Evolutionary conservation across 2,888 invertebrate genomes (phyloP), one percentile per base, ranked within the genome.

Genomic region (Colletes collaris): DNA sequence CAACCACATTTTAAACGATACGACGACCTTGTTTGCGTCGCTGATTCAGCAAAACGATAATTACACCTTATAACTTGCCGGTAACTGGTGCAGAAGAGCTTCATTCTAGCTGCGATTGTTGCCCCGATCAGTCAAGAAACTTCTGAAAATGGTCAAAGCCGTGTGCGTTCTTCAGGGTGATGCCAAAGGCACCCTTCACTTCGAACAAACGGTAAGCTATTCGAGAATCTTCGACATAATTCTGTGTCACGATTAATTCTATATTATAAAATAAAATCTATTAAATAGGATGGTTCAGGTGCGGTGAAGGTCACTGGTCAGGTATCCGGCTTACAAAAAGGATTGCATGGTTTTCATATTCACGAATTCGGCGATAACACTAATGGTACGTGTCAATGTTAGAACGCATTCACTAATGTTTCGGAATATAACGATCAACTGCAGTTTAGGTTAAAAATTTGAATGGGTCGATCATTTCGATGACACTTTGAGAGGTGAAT

Each of bases 311-410:
- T 99, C n/a, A 95, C 95, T 49, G 99, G 99, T 7, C 96, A 97
- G 93, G 95, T 99, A 10, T 94, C 93, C 46, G 98, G 98, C 1
- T 94, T 99, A 49, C 92, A 94, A 19, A 94, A 96, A 92, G 99
- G 99, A 79, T 92, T 93, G 3, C 94, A 98, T 91, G 98, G 98
- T 35, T 98, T 99, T 94, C 99, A 99, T 92, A 95, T 99, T 79
- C 99, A 99, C 92, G 97, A 99, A 94, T 99, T 98, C 91, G 99
- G 99, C 0, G 99, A 99, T 93, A 97, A 97, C 91, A 98, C 98
- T 44, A 98, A 99, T 92, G 98, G 97, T 92, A 89, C 53, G 50
- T 46, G 52, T 40, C 2, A 37, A 16, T 62, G 27, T 27, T 27
- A 27, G 27, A 27, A 27, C 27, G 27, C 0, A 27, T 27, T 11